These are phyloP conservation scores for Geococcyx californianus DNA, from an alignment of 2,113 vertebrate species.

Conservation along the genomic window DNA sequence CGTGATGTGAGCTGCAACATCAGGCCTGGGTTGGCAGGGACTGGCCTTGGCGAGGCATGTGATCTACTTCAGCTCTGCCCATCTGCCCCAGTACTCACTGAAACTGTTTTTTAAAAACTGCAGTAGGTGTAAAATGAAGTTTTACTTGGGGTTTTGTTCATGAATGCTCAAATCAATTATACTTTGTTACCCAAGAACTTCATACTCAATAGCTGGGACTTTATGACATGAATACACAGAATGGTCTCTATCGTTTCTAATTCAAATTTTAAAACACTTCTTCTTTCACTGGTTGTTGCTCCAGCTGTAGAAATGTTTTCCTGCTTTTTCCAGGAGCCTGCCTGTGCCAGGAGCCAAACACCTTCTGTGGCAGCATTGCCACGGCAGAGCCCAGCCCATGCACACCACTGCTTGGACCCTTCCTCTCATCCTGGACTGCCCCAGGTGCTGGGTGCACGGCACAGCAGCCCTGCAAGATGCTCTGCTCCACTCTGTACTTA, in stretches of 20 bases:
- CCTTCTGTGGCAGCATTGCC: not conserved
- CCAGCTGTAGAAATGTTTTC: not conserved
- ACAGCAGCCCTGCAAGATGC: not conserved
- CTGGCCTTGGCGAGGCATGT: not conserved
- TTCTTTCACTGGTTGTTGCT: not conserved
- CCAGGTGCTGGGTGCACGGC: accelerated
- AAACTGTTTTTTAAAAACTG: not conserved
- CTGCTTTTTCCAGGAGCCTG: not conserved
- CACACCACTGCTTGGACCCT: accelerated
- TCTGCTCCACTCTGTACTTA: accelerated
- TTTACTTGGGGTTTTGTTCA: not conserved
- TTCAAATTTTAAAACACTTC: not conserved
- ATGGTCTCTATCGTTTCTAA: not conserved
- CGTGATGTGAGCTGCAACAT: not conserved
- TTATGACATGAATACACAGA: not conserved
- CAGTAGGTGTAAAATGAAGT: not conserved
- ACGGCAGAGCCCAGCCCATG: no score
- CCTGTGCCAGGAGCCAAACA: not conserved
- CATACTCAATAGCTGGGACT: not conserved
- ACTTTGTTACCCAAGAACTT: not conserved
- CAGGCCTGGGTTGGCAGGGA: not conserved
- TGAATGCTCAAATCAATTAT: not conserved
- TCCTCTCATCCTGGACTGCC: not conserved
- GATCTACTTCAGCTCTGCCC: not conserved
- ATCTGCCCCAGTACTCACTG: not conserved